A percentile compares a stretch with the other conserved stretches of the same genome.
Evolutionary conservation across 2,113 vertebrate species (phyloP).

Genomic region (Festucalex cinctus): DNA sequence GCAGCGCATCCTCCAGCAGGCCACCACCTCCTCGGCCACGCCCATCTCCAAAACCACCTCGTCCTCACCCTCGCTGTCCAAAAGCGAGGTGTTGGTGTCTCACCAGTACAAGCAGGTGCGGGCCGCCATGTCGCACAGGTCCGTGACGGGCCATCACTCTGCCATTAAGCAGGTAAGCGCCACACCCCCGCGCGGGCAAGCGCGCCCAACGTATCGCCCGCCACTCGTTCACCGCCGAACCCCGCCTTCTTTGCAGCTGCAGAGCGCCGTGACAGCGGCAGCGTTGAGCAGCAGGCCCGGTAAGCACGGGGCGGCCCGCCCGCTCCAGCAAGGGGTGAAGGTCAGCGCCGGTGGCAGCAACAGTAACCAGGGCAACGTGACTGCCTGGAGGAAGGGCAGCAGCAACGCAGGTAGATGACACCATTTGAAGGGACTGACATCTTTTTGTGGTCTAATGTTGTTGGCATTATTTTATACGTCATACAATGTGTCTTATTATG

Average conservation of each 20-base stretch:
- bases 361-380: conserved; percentile 72
- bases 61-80: conserved; percentile 59
- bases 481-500: no score
- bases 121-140: conserved; percentile 67
- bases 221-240: conserved; percentile 77
- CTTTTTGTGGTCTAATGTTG: background rate
- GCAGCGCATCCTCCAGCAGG: conserved; percentile 90
- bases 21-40: conserved; percentile 60
- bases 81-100: conserved; percentile 69
- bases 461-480: background rate
- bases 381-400: conserved; percentile 87
- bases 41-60: conserved; percentile 57
- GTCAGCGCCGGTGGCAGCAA: conserved; percentile 69
- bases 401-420: conserved; percentile 80
- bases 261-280: conserved; percentile 78
- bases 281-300: conserved; percentile 80
- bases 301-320: conserved; percentile 83
- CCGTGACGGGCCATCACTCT: conserved; percentile 78
- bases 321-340: conserved; percentile 72
- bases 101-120: conserved; percentile 75
- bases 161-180: conserved; percentile 83
- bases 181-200: background rate
- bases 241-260: conserved; percentile 79
- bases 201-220: conserved; percentile 9
- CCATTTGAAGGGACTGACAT: background rate